A percentile compares a stretch with the other conserved stretches of the same genome.
These are phyloP conservation scores for Coelinius sp. DNA, from an alignment of 2,888 invertebrate species.

Conservation along the genomic window DNA sequence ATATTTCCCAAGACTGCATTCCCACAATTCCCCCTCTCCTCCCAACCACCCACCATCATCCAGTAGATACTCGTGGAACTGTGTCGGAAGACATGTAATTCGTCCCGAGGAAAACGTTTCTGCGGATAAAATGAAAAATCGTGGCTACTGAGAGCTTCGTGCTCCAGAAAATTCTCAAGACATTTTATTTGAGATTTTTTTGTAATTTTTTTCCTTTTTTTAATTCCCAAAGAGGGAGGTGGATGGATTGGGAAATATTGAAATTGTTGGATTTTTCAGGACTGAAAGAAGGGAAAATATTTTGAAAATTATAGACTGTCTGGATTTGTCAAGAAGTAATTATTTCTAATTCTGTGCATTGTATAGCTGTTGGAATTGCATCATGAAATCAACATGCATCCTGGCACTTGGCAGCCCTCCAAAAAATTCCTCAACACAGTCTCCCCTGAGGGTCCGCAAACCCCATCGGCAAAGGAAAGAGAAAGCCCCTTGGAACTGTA, in stretches of 20 bases:
- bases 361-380: not conserved
- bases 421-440: not conserved
- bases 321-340: too few species aligned
- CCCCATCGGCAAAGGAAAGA: not conserved
- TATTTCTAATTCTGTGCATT: not conserved
- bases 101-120: slow-evolving; percentile 29
- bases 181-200: slow-evolving; percentile 4
- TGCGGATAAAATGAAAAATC: slow-evolving; percentile 35
- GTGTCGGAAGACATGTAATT: slow-evolving; percentile 36
- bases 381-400: not conserved
- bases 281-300: not conserved
- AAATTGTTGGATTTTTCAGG: not conserved
- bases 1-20: slow-evolving; percentile 32
- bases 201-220: not conserved
- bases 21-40: not conserved
- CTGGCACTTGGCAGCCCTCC: not conserved
- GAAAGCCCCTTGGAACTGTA: not conserved
- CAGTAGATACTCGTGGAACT: slow-evolving; percentile 23
- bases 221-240: not conserved
- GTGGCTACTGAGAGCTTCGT: not conserved
- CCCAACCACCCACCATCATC: not conserved
- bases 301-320: too few species aligned
- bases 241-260: not conserved
- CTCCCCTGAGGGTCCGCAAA: not conserved
- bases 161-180: not conserved